Evolutionary conservation across 2,888 invertebrate genomes (phyloP), one percentile per base, ranked within the genome.

Genomic region (Hydroisotoma schaefferi): DNA sequence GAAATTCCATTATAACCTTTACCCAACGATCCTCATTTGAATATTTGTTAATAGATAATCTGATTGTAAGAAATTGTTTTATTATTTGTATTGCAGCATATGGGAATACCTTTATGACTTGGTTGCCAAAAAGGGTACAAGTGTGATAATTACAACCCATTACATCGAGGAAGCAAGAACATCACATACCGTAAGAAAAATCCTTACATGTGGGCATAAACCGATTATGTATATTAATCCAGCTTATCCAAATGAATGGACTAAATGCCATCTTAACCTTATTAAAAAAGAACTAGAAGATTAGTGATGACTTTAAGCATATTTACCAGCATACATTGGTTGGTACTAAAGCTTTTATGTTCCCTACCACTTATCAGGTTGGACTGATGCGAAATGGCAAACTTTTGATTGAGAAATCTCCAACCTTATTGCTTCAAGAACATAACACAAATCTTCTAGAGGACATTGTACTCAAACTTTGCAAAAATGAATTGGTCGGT

Each of bases 81-180:
- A n/a, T n/a, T n/a, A n/a, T n/a, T n/a, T n/a, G n/a, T n/a, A 59
- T 76, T 79, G 48, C 77, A 92, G 91, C 77, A 94, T 94, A 77
- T 94, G 94, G 94, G 90, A 89, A 74, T 92, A 94, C 76, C 80
- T 94, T 76, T 88, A 92, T 61, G 85, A 90, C 75, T 90, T 94
- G 75, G 90, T 92, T 73, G 88, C 88, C 79, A 87, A 87, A 67
- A 89, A 90, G 44, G 87, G 89, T 77, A 93, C 91, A 78, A 94
- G 94, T 23, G 93, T 94, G 72, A 92, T 94, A 59, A 90, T 94
- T 59, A 94, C 94, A 70, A 46, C n/a, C n/a, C 44, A 46, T 25
- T 61, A 57, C 22, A 57, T 61, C 22, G 53, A 62, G 37, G 66
- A 67, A 46, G 63, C 66, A 4, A 48, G 60, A 23, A 49, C 15